These are phyloP conservation scores for Pseudomyrmex gracilis DNA, from an alignment of 1,140 invertebrate species.

Conservation along the genomic window DNA sequence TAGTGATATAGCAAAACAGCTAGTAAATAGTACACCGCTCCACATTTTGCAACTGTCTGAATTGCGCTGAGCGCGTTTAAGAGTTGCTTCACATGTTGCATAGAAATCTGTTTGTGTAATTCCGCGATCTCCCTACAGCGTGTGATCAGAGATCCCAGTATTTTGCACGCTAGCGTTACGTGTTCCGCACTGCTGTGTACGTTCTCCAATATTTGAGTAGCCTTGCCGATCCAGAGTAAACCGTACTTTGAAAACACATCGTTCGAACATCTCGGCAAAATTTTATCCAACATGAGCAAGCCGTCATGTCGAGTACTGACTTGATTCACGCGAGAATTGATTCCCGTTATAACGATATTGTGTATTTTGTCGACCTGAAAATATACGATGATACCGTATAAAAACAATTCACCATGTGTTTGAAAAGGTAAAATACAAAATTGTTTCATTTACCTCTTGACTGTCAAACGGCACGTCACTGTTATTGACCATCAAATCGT, in stretches of 20 bases:
- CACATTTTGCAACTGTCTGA: constrained; percentile 53
- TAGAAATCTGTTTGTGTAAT: constrained; percentile 79
- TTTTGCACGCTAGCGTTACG: constrained; percentile 74
- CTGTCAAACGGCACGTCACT: constrained; percentile 70
- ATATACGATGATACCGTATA: background rate
- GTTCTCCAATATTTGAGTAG: constrained; percentile 75
- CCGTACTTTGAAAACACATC: constrained; percentile 75
- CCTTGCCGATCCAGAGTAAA: constrained; percentile 79
- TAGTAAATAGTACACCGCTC: constrained; percentile 76
- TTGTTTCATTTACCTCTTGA: constrained; percentile 66
- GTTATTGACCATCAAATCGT: constrained; percentile 64
- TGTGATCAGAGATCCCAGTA: constrained; percentile 69
- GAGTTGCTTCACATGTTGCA: constrained; percentile 80
- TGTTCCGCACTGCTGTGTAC: constrained; percentile 64
- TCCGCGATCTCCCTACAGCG: constrained; percentile 76
- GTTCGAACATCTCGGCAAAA: constrained; percentile 69
- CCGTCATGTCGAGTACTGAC: constrained; percentile 62
- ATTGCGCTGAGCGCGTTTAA: constrained; percentile 71
- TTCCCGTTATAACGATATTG: constrained; percentile 60
- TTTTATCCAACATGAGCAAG: constrained; percentile 66
- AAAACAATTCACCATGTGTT: background rate
- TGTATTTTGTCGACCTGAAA: constrained; percentile 68
- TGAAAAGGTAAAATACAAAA: constrained; percentile 21
- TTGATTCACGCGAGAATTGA: constrained; percentile 74
- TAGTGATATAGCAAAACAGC: constrained; percentile 77